Evolutionary conservation across 2,113 vertebrate genomes (phyloP).

Genomic region (Lophochroa leadbeateri): DNA sequence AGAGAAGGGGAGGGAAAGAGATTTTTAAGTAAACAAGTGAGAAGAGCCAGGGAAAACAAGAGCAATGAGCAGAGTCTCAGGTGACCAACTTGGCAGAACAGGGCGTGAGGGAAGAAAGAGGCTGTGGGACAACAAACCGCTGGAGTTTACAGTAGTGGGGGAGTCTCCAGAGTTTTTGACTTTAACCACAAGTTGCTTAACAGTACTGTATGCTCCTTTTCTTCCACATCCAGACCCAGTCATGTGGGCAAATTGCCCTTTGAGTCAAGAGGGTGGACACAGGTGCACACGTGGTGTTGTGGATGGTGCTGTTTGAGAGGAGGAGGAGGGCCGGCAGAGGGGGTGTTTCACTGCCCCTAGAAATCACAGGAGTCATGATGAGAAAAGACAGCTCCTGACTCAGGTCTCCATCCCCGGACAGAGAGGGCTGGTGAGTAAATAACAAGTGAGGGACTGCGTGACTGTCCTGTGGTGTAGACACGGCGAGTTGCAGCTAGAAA

Average conservation of each 20-base stretch:
- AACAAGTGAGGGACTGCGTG: not conserved
- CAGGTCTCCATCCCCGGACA: not conserved
- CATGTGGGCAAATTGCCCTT: not conserved
- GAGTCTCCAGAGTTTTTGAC: constrained; percentile 15
- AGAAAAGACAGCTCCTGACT: not conserved
- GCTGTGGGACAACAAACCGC: not conserved
- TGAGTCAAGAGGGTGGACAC: not conserved
- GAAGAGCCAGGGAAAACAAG: constrained; percentile 63
- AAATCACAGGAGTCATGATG: not conserved
- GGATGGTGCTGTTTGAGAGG: not conserved
- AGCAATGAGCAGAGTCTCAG: constrained; percentile 47
- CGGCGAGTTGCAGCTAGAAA: not conserved
- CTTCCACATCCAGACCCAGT: not conserved
- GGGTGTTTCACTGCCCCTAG: not conserved
- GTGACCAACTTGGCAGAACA: constrained; percentile 29
- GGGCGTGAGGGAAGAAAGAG: constrained; percentile 54
- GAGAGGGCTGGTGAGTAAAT: not conserved
- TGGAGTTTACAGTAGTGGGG: constrained; percentile 53
- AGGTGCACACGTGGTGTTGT: not conserved
- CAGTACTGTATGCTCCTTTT: not conserved
- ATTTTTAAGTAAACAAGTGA: constrained; percentile 58
- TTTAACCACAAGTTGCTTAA: constrained; percentile 42
- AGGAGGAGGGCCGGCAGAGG: not conserved
- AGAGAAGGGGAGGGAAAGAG: not conserved
- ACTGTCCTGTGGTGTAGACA: not conserved